Evolutionary conservation across 2,888 invertebrate species (phyloP), one percentile per base, ranked within the genome.

Genomic region (Leptinotarsa juncta): DNA sequence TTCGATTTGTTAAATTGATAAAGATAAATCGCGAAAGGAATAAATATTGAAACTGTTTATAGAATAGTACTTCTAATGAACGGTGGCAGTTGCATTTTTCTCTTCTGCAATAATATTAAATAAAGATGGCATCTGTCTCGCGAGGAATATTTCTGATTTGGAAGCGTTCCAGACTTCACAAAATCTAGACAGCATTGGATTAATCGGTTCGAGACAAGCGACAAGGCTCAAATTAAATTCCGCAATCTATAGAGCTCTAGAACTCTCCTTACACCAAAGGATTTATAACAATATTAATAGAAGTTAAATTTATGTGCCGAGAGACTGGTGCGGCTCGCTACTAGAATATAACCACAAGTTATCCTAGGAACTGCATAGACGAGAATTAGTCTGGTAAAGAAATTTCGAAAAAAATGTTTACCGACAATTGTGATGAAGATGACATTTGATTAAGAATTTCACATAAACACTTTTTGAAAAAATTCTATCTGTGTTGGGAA

Each of bases 161-260:
- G 80, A 76, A 32, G 57, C 42, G 72, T 69, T 78, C 80, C 80
- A 81, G 77, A 65, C 73, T 69, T 74, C 60, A 75, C 75, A 70
- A 74, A 77, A 78, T 71, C 77, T 76, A 80, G 79, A 78, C 77
- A 70, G 80, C 78, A 75, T 78, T 80, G 81, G 81, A 83, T 83
- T 83, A 83, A 83, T 83, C 78, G 82, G 75, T 74, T 57, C 77
- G 76, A 80, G 79, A 79, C 78, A 81, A 81, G 79, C 78, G 78
- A 82, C 82, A 82, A 80, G 80, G 79, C 78, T 81, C 82, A 83
- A 83, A 84, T 84, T 84, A 84, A 84, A 84, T 84, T 84, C 83
- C 82, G 76, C 80, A 78, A 77, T 80, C 75, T 80, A 76, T 77
- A 76, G 75, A 70, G 72, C 67, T 42, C 62, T 15, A 32, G 62